Evolutionary conservation across 2,113 vertebrate genomes (phyloP), one percentile per base, ranked within the genome.

Genomic region (Bothrops jararaca): DNA sequence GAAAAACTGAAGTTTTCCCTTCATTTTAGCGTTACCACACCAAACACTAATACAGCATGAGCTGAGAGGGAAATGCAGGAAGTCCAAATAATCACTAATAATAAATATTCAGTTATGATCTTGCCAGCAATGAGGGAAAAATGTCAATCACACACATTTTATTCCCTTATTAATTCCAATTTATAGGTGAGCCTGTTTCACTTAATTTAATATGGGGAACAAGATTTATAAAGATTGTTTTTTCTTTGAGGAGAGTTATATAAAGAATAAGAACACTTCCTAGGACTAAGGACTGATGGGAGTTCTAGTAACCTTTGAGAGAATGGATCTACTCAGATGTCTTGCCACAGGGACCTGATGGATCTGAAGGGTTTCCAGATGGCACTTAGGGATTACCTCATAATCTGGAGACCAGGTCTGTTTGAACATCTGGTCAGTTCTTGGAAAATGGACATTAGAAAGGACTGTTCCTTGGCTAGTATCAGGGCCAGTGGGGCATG

Each of bases 51-150:
- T 58, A 95, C 85, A 91, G 96, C n/a, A 24, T 89, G 23, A 54
- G 50, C 48, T 29, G 9, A 89, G 85, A 52, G 91, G 95, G 29
- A 85, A 89, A 60, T 60, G 18, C 2, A 69, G 24, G 88, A 93
- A 94, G 95, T 26, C 58, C 87, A 88, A 90, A 91, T 94, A 57
- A 92, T 87, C 95, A 95, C 58, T 69, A 88, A 93, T 18, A 90
- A 86, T 74, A 91, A 92, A 39, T 39, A 93, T 2, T 18, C 54
- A 92, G 90, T 89, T 85, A 5, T 92, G 93, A 85, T 89, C 92
- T 80, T 89, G 48, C 1, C 56, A n/a, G 5, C 92, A 24, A 90
- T 50, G 50, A 24, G 48, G 95, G n/a, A 0, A 90, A 7, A 1
- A 5, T 12, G 91, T 48, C 94, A 42, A 90, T 54, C 29, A 22